Conservation (phyloP, 2,113 vertebrate genomes). For the Empidonax alnorum region DNA sequence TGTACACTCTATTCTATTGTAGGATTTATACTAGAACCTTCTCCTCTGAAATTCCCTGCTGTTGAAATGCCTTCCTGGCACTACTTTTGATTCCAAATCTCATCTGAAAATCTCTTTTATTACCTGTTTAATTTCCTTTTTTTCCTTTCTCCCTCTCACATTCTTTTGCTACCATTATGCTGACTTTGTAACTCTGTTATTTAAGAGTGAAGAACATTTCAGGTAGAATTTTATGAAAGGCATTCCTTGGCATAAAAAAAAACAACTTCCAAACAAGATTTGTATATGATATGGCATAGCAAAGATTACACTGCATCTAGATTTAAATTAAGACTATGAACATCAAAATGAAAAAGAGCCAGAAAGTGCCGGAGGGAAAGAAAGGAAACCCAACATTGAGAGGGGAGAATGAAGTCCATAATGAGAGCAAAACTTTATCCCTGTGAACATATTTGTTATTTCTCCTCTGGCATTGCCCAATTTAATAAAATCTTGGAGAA, state of each 20-base stretch:
- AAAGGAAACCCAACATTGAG: not conserved
- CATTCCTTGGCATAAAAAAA: not conserved
- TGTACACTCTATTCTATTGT: not conserved
- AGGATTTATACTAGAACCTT: not conserved
- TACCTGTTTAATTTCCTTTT: constrained; percentile 42
- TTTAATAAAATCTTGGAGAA: constrained; percentile 49
- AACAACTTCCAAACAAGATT: not conserved
- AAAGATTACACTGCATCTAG: not conserved
- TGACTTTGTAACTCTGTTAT: not conserved
- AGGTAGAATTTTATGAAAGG: not conserved
- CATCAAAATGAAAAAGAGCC: constrained; percentile 25
- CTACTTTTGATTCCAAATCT: constrained; percentile 2
- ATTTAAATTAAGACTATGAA: constrained; percentile 37
- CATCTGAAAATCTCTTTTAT: constrained; percentile 5
- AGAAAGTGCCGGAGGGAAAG: not conserved
- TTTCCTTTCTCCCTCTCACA: not conserved
- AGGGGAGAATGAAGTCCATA: not conserved
- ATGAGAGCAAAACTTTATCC: constrained; percentile 23
- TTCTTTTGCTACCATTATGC: not conserved
- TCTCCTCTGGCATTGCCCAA: not conserved
- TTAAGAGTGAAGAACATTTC: not conserved
- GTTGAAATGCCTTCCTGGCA: not conserved
- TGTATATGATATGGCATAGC: not conserved
- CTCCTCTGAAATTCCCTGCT: not conserved
- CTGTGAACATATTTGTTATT: constrained; percentile 22